These are phyloP conservation scores for Vombatus ursinus DNA, from an alignment of 2,113 vertebrate genomes.

Conservation along the genomic window DNA sequence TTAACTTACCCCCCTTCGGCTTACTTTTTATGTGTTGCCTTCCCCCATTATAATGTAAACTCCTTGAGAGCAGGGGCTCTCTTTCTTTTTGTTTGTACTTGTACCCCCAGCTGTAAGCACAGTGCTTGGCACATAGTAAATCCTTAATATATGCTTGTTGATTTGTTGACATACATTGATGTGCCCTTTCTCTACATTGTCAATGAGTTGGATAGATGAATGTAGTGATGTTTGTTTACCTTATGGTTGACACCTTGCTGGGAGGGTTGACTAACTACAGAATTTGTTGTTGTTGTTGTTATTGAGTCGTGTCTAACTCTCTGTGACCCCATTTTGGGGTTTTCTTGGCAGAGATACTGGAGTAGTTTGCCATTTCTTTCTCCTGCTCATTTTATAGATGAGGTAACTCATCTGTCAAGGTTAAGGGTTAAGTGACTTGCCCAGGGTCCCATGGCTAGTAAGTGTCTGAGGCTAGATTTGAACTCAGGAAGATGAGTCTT, in stretches of 20 bases:
- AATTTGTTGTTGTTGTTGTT: background rate
- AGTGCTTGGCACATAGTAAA: background rate
- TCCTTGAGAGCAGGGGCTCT: background rate
- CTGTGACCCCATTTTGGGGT: background rate
- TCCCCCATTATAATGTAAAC: background rate
- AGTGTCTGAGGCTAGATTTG: background rate
- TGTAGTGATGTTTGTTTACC: background rate
- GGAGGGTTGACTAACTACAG: background rate
- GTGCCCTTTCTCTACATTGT: background rate
- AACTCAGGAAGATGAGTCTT: background rate
- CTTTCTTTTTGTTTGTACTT: background rate
- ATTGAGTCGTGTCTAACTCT: background rate
- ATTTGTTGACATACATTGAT: background rate
- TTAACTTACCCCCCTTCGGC: background rate
- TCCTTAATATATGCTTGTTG: background rate
- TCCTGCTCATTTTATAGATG: background rate
- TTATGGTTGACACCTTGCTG: background rate
- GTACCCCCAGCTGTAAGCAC: background rate
- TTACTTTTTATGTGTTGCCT: too few species aligned
- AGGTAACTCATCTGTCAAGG: background rate
- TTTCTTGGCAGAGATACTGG: background rate
- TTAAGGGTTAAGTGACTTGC: too few species aligned
- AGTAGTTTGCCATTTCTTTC: background rate
- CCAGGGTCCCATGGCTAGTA: background rate
- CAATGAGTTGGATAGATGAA: background rate